Base-by-base conservation (phyloP, 2,113 vertebrate genomes). In the Hypomesus transpacificus region DNA sequence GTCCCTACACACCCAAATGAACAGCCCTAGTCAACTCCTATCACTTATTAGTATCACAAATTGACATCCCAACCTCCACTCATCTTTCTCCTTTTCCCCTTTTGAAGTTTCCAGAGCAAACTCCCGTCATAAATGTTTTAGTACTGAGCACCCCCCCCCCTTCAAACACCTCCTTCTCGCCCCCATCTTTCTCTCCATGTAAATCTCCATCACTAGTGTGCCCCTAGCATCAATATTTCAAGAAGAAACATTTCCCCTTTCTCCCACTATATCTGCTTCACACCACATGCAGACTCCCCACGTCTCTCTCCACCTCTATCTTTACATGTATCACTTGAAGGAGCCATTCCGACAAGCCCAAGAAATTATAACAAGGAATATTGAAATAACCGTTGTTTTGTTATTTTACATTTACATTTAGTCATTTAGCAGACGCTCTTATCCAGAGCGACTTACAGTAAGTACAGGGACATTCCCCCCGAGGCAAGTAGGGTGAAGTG, bases 111-210 rank as follows among this genome's bases (percentile, higher is more conserved):
- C 39, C 53, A 18, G 53, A 16, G 14, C 53, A 6, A 56, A 56
- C 16, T 18, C 18, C 53, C 6, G 6, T n/a, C 53, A n/a, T 88
- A 77, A 83, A 86, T 82, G 84, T 83, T 87, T 87, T 11, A 88
- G 22, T 11, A 52, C 52, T 18, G 24, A 83, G 77, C 74, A 76
- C 24, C 14, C 14, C 14, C 22, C 22, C 22, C 14, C n/a, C 22
- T 9, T 59, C 21, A 5, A 26, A 16, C 63, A 3, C n/a, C 24
- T 24, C 51, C 22, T 21, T 46, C 50, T 57, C 66, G 46, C 31
- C 62, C 18, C 26, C 6, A 22, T 59, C 57, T 59, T n/a, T 21
- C 20, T 34, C 31, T 34, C 39, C 39, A 46, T 46, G 39, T 46
- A 46, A 46, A 46, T 22, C 21, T 59, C 21, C 57, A 26, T 34